Evolutionary conservation across 1,140 invertebrate genomes (phyloP).

Genomic region (Drosophila azteca): DNA sequence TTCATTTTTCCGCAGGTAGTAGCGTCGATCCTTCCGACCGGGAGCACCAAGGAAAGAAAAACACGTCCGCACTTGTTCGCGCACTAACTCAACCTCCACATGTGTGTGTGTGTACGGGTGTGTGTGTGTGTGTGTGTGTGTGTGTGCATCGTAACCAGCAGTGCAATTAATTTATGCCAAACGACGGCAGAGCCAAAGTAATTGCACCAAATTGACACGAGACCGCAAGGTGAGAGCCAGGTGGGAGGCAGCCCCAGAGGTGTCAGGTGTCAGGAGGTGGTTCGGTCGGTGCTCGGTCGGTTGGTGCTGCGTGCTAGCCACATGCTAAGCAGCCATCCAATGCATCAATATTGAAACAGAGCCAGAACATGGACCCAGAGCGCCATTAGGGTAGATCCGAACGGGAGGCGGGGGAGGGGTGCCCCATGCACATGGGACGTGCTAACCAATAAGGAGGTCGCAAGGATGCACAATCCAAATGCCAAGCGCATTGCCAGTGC

Average conservation of each 20-base stretch:
- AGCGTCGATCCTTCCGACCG: no score
- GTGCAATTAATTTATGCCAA: slow-evolving; percentile 79
- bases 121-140: slow-evolving; percentile 28
- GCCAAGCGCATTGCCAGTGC: slow-evolving; percentile 41
- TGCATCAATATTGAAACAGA: slow-evolving; percentile 67
- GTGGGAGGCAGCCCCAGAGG: not conserved
- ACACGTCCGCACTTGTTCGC: no score
- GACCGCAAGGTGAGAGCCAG: slow-evolving; percentile 38
- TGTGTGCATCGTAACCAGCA: not conserved
- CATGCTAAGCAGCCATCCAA: slow-evolving; percentile 60
- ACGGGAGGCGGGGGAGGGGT: not conserved
- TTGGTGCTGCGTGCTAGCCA: slow-evolving; percentile 2
- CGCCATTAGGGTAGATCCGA: slow-evolving; percentile 40
- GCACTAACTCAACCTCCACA: no score
- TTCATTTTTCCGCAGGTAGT: no score
- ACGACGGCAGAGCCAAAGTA: slow-evolving; percentile 60
- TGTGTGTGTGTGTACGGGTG: slow-evolving; percentile 13
- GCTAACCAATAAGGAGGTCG: slow-evolving; percentile 38
- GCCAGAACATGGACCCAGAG: not conserved
- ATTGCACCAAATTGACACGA: slow-evolving; percentile 71
- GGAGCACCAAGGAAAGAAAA: no score
- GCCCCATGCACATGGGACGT: slow-evolving; percentile 41
- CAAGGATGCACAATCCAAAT: slow-evolving; percentile 31
- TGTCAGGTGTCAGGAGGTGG: no score
- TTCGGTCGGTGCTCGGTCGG: no score